A percentile compares a stretch with the other conserved stretches of the same genome.
Conservation (phyloP, 2,797 vertebrate species). For the Alauda arvensis region DNA sequence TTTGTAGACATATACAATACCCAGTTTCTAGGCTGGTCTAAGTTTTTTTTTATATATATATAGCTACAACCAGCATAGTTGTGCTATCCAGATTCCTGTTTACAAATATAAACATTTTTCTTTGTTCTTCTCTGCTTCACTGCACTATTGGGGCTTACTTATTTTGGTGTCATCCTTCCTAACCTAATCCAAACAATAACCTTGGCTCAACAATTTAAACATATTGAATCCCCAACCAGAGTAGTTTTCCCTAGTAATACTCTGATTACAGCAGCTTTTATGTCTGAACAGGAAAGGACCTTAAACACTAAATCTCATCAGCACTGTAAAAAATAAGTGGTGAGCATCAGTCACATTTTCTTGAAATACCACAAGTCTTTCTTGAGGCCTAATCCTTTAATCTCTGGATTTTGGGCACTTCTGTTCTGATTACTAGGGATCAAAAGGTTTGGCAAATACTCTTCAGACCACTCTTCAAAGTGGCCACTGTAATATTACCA, state of each 20-base stretch:
- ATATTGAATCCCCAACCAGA: slow-evolving; percentile 55
- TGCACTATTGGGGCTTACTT: slow-evolving; percentile 20
- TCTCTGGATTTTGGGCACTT: slow-evolving; percentile 67
- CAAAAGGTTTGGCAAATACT: slow-evolving; percentile 51
- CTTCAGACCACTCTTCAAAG: slow-evolving; percentile 41
- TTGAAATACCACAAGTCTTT: slow-evolving; percentile 66
- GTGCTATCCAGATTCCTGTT: background rate
- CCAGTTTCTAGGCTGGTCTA: background rate
- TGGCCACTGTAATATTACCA: slow-evolving; percentile 31
- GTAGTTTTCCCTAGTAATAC: slow-evolving; percentile 63
- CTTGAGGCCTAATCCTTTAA: slow-evolving; percentile 66
- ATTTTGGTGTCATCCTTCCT: slow-evolving; percentile 44
- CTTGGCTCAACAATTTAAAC: slow-evolving; percentile 55
- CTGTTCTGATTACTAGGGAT: slow-evolving; percentile 63
- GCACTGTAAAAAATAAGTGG: slow-evolving; percentile 66
- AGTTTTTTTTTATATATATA: background rate
- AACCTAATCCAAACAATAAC: slow-evolving; percentile 62
- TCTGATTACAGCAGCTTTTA: slow-evolving; percentile 72
- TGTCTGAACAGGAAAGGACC: slow-evolving; percentile 65
- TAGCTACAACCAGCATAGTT: background rate
- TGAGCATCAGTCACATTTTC: slow-evolving; percentile 68
- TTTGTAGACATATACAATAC: background rate
- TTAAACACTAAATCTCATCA: slow-evolving; percentile 71
- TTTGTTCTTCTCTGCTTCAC: slow-evolving; percentile 34
- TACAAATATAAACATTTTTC: slow-evolving; percentile 15